Conservation (phyloP, 2,888 invertebrate genomes). For the Monochamus alternatus region DNA sequence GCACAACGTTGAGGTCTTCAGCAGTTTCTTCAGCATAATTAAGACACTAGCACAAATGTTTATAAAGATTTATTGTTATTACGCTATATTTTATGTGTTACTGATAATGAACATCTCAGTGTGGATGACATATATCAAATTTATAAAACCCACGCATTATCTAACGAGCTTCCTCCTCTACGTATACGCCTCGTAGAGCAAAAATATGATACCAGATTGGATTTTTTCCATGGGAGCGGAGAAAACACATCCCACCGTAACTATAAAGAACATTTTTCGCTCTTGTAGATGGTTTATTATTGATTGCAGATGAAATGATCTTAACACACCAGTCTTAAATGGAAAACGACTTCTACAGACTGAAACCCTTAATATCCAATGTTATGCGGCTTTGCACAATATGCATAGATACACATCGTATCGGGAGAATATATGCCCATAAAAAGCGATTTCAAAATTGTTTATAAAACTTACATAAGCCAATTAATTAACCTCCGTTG, state of each 20-base stretch:
- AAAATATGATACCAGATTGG: slow-evolving; percentile 41
- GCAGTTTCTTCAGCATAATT: slow-evolving; percentile 53
- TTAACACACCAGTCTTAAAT: too few species aligned
- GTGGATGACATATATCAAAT: slow-evolving; percentile 58
- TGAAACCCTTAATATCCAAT: too few species aligned
- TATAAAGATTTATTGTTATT: slow-evolving; percentile 61
- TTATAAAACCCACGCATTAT: slow-evolving; percentile 57
- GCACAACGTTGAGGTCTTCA: not conserved
- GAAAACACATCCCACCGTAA: slow-evolving; percentile 29
- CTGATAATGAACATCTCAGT: slow-evolving; percentile 58
- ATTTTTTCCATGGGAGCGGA: slow-evolving; percentile 37
- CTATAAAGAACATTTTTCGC: slow-evolving; percentile 38
- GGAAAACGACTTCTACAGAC: too few species aligned
- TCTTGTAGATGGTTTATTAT: too few species aligned
- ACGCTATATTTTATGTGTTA: slow-evolving; percentile 60
- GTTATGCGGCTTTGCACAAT: slow-evolving; percentile 32
- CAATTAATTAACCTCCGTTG: slow-evolving; percentile 51
- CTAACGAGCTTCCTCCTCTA: slow-evolving; percentile 52
- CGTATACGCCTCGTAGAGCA: slow-evolving; percentile 39
- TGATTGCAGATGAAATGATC: too few species aligned
- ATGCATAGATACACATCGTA: slow-evolving; percentile 36
- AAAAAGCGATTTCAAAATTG: slow-evolving; percentile 44
- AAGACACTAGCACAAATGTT: slow-evolving; percentile 57
- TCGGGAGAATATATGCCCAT: slow-evolving; percentile 34
- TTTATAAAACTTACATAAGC: slow-evolving; percentile 53